Evolutionary conservation across 2,113 vertebrate genomes (phyloP).

Genomic region (Meleagris gallopavo): DNA sequence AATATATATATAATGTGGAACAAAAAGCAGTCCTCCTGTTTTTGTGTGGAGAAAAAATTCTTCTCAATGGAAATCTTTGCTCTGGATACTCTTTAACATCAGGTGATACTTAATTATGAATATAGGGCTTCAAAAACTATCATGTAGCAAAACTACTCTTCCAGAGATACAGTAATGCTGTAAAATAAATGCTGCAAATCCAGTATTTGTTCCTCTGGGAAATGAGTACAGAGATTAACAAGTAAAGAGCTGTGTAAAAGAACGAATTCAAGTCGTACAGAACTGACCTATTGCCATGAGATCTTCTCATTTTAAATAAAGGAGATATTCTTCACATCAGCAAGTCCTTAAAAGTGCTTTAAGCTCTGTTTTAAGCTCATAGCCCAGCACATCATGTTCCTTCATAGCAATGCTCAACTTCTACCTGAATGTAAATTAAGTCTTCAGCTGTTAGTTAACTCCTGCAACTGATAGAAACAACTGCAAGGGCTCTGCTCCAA

Average conservation of each 20-base stretch:
- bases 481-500: not conserved
- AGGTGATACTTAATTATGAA: not conserved
- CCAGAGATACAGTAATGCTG: not conserved
- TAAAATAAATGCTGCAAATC: not conserved
- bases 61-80: not conserved
- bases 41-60: not conserved
- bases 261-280: not conserved
- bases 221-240: not conserved
- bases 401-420: not conserved
- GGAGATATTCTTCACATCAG: not conserved
- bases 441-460: not conserved
- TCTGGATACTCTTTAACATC: not conserved
- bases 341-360: not conserved
- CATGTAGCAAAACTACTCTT: not conserved
- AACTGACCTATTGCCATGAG: not conserved
- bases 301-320: rapidly evolving
- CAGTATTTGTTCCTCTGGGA: not conserved
- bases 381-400: not conserved
- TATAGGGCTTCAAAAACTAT: not conserved
- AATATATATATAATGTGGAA: not conserved
- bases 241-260: not conserved
- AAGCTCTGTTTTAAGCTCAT: not conserved
- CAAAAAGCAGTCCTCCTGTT: not conserved
- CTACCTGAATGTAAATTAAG: not conserved
- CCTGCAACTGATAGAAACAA: not conserved